These are phyloP conservation scores for Rhinichthys osculus DNA, from an alignment of 2,797 vertebrate species.

Conservation along the genomic window DNA sequence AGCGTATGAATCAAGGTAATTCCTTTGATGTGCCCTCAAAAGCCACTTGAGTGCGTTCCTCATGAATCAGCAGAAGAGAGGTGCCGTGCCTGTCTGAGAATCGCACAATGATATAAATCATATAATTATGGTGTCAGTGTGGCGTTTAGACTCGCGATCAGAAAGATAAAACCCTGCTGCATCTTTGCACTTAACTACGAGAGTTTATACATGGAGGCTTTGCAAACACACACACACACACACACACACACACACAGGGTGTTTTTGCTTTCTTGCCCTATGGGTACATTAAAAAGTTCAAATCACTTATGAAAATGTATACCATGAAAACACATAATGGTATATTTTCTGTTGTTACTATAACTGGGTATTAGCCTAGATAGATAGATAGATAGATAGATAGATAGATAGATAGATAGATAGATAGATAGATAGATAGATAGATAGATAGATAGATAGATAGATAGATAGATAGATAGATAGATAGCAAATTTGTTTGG, in stretches of 20 bases:
- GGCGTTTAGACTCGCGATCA: conserved; percentile 73
- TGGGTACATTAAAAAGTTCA: not conserved
- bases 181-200: conserved; percentile 62
- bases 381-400: not conserved
- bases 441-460: too few relatives aligned
- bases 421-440: too few relatives aligned
- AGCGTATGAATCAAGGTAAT: conserved; percentile 75
- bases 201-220: conserved; percentile 56
- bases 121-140: conserved; percentile 78
- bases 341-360: not conserved
- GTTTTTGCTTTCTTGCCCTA: conserved; percentile 2
- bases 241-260: not conserved
- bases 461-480: too few relatives aligned
- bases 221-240: conserved; percentile 25
- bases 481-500: too few relatives aligned
- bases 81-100: conserved; percentile 70
- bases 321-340: not conserved
- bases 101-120: conserved; percentile 78
- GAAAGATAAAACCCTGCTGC: conserved; percentile 64
- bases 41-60: conserved; percentile 67
- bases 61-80: conserved; percentile 75
- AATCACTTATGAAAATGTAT: conserved; percentile 8
- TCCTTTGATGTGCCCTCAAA: conserved; percentile 76
- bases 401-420: too few relatives aligned
- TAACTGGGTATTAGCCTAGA: not conserved